Percentiles rank a stretch among this genome's conserved stretches.
Evolutionary conservation across 23 tunicate genomes (phyloP).

Genomic region (Botrylloides violaceus): DNA sequence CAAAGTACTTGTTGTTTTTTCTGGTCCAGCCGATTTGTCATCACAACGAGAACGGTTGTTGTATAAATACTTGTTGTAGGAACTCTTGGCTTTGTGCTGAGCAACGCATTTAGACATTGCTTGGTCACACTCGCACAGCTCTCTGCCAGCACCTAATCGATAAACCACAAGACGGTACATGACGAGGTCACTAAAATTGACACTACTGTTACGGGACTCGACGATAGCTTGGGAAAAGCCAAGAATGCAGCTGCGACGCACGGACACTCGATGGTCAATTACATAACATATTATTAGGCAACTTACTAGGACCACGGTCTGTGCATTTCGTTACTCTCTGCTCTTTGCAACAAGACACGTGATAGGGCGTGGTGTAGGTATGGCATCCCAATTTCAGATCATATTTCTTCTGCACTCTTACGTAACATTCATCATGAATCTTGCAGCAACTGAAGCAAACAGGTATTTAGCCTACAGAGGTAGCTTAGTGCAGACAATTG

Average conservation of each 20-base stretch:
- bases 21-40: neutral
- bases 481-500: too few relatives aligned
- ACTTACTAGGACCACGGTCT: slow-evolving; percentile 9
- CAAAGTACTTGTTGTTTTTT: neutral
- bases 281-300: neutral
- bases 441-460: slow-evolving; percentile 19
- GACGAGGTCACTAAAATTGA: too few relatives aligned
- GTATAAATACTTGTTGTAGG: neutral
- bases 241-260: too few relatives aligned
- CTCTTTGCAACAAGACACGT: slow-evolving; percentile 5
- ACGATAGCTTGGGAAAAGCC: too few relatives aligned
- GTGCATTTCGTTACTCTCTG: slow-evolving; percentile 7
- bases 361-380: neutral
- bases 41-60: neutral
- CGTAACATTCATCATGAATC: slow-evolving; percentile 9
- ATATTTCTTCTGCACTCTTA: neutral
- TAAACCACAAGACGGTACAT: too few relatives aligned
- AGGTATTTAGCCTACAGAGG: too few relatives aligned
- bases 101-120: slow-evolving; percentile 13
- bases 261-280: too few relatives aligned
- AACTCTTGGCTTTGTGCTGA: neutral
- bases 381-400: neutral
- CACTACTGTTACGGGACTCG: too few relatives aligned
- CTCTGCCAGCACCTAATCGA: slow-evolving; percentile 9
- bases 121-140: slow-evolving; percentile 15